Evolutionary conservation across 2,888 invertebrate genomes (phyloP).

Genomic region (Keiferia lycopersicella): DNA sequence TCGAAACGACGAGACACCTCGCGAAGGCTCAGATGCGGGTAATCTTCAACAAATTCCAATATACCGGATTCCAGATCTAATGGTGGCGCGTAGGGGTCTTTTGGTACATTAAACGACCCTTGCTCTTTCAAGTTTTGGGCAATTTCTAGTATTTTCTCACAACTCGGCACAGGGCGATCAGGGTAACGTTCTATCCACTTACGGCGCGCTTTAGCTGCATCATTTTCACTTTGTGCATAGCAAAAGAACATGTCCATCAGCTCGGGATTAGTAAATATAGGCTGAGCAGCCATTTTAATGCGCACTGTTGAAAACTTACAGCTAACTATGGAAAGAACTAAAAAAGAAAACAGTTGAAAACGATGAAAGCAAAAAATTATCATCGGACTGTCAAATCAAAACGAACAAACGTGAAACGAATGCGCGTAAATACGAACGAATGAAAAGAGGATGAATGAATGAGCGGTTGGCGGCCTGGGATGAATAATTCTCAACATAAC

Average conservation of each 20-base stretch:
- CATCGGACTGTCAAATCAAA: too few relatives aligned
- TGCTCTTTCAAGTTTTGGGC: not conserved
- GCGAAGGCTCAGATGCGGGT: not conserved
- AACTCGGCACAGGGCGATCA: not conserved
- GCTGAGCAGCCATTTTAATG: conserved; percentile 26
- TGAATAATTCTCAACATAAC: too few relatives aligned
- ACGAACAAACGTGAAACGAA: too few relatives aligned
- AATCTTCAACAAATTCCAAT: not conserved
- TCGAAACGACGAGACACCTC: not conserved
- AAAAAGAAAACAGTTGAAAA: too few relatives aligned
- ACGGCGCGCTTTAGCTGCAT: not conserved
- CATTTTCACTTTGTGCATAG: not conserved
- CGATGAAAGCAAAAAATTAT: too few relatives aligned
- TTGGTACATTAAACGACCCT: not conserved
- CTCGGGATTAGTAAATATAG: conserved; percentile 19
- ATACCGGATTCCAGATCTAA: not conserved
- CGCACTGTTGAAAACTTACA: not conserved
- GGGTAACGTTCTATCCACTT: not conserved
- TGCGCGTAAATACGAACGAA: too few relatives aligned
- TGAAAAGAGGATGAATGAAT: too few relatives aligned
- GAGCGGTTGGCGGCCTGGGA: too few relatives aligned
- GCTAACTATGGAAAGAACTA: too few relatives aligned
- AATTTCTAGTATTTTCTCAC: not conserved
- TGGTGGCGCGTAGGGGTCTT: not conserved
- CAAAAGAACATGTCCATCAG: not conserved